Percentiles rank a stretch among this genome's conserved stretches.
phyloP scores from a whole-genome alignment of 2,888 invertebrate genomes.

The Pyrrhia umbra region DNA sequence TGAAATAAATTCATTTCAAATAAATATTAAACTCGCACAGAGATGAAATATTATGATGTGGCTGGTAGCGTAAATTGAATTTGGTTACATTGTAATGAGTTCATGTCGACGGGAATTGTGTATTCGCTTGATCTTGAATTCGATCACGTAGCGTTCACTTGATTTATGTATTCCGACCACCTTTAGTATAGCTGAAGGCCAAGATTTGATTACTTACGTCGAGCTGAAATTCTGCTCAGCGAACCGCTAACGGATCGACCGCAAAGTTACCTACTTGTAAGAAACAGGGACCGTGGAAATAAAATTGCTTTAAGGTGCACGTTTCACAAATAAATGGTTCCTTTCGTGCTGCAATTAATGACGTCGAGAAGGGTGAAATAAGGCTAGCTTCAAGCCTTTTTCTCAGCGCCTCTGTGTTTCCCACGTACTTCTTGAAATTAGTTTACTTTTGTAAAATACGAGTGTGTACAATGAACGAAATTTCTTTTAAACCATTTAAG shows the following conservation, averaged over 20 bases:
- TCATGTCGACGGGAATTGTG: slow-evolving; percentile 82
- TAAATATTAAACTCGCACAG: slow-evolving; percentile 75
- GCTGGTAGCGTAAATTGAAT: slow-evolving; percentile 85
- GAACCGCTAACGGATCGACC: slow-evolving; percentile 74
- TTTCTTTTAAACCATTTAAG: slow-evolving; percentile 22
- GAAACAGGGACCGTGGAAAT: slow-evolving; percentile 62
- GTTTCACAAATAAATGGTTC: slow-evolving; percentile 68
- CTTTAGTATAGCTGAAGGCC: slow-evolving; percentile 79
- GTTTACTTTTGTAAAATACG: slow-evolving; percentile 57
- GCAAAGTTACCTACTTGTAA: slow-evolving; percentile 67
- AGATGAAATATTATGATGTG: slow-evolving; percentile 86
- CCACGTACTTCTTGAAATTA: slow-evolving; percentile 58
- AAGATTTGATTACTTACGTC: slow-evolving; percentile 84
- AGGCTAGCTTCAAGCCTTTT: slow-evolving; percentile 61
- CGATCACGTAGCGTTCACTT: slow-evolving; percentile 86
- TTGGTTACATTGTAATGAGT: slow-evolving; percentile 88
- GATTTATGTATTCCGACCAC: slow-evolving; percentile 87
- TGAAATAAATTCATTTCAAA: slow-evolving; percentile 72
- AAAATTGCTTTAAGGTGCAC: slow-evolving; percentile 67
- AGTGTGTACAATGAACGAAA: slow-evolving; percentile 37
- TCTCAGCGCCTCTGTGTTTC: slow-evolving; percentile 53
- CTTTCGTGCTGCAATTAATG: slow-evolving; percentile 71
- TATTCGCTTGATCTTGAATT: slow-evolving; percentile 86
- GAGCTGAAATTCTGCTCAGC: slow-evolving; percentile 72
- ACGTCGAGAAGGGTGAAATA: slow-evolving; percentile 67